A percentile compares a stretch with the other conserved stretches of the same genome.
phyloP scores from a whole-genome alignment of 2,888 invertebrate genomes.

The Axea sp. region DNA sequence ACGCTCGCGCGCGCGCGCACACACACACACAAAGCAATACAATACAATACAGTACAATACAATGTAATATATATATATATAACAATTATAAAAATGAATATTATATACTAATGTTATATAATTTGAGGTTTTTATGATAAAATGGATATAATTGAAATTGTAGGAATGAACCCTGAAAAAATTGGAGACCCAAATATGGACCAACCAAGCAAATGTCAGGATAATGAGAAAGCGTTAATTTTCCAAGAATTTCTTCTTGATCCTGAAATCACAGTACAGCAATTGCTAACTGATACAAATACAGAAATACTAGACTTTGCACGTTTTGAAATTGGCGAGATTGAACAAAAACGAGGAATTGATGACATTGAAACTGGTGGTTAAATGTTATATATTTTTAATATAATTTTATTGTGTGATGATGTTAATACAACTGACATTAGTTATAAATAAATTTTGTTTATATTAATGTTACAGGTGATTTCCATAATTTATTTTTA shows the following conservation, averaged over 20 bases:
- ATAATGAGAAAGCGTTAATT: conserved; percentile 90
- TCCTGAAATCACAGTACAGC: conserved; percentile 86
- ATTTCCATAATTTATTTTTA: conserved; percentile 2
- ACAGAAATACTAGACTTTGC: conserved; percentile 88
- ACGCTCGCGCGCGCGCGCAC: too few species aligned
- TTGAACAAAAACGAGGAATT: conserved; percentile 77
- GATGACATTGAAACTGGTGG: conserved; percentile 84
- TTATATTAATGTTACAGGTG: conserved; percentile 2
- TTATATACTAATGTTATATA: too few species aligned
- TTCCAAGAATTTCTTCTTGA: conserved; percentile 94
- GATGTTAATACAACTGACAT: not conserved
- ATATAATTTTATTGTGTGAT: not conserved
- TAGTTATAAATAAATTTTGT: conserved; percentile 39
- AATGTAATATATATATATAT: too few species aligned
- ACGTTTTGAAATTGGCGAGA: conserved; percentile 93
- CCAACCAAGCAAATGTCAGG: conserved; percentile 83
- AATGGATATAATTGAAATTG: conserved; percentile 5
- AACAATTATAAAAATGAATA: too few species aligned
- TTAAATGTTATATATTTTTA: conserved; percentile 73
- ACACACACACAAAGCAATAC: too few species aligned
- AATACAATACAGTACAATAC: too few species aligned
- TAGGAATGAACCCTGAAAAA: conserved; percentile 88
- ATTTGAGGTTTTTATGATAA: too few species aligned
- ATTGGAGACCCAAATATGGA: conserved; percentile 85
- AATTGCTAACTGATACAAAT: conserved; percentile 84